Evolutionary conservation across 2,797 vertebrate species (phyloP), one percentile per base, ranked within the genome.

Genomic region (Platyrinchus mystaceus): DNA sequence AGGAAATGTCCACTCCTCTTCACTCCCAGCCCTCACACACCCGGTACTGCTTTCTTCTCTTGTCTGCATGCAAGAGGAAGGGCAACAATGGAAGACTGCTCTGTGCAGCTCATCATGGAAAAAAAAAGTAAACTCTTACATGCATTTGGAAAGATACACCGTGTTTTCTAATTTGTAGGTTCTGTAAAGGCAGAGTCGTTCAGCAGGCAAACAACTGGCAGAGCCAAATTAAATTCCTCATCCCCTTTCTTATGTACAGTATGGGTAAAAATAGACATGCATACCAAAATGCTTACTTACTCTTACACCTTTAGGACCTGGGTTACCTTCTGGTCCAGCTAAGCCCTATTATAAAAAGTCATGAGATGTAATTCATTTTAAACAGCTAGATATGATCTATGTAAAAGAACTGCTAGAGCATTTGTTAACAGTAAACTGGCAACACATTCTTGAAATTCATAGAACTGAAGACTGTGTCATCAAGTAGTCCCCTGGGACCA

Each of bases 321-420:
- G 98, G 97, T 98, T 98, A 97, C 99, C 99, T 98, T 99, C 98
- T 83, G 99, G 99, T 94, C 99, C 99, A 93, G 97, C 99, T 97
- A 98, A 98, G 67, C 99, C 99, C 99, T 99, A 91, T 68, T 73
- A 86, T 39, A 93, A 71, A 88, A 94, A 97, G 32, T 96, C 52
- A 93, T 30, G 43, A 68, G 14, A 82, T 62, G 43, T 67, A 95
- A 41, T 90, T 95, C 1, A 85, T 76, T 90, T 95, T 78, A 55
- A 96, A 76, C 27, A 70, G 63, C 3, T 6, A 75, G 44, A 89
- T 34, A 52, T 2, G 7, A 6, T 66, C 46, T 13, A 12, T 60
- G 70, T 67, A 41, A 60, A 90, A 90, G 34, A 87, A 60, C 12
- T 34, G 20, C 22, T 90, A 60, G 19, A 81, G 17, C 21, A 53